phyloP scores from a whole-genome alignment of 2,113 vertebrate genomes.

The Acrocephalus kingi region DNA sequence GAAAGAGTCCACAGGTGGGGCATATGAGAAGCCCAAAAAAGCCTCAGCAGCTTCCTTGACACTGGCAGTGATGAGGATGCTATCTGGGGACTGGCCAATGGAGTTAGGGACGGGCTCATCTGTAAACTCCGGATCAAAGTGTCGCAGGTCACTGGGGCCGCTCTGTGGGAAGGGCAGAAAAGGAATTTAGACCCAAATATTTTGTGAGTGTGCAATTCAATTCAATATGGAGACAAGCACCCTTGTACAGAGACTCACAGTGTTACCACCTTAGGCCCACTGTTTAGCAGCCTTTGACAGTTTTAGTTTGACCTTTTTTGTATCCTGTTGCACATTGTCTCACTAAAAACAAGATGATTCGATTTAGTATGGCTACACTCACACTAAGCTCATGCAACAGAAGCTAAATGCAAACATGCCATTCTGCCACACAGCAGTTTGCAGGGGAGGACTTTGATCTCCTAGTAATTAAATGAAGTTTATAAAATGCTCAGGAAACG shows the following conservation, averaged over 20 bases:
- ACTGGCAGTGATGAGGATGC: conserved; percentile 89
- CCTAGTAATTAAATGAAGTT: background rate
- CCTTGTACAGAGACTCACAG: background rate
- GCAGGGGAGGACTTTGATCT: background rate
- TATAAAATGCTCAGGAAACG: background rate
- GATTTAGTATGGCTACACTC: background rate
- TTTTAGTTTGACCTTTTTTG: background rate
- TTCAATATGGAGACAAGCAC: background rate
- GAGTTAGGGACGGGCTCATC: conserved; percentile 96
- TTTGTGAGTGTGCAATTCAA: background rate
- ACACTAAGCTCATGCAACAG: background rate
- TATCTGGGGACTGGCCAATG: conserved; percentile 92
- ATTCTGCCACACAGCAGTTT: background rate
- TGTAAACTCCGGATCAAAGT: conserved; percentile 98
- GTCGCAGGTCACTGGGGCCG: conserved; percentile 91
- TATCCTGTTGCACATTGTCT: background rate
- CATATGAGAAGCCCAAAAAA: conserved; percentile 97
- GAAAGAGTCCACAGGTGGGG: conserved; percentile 94
- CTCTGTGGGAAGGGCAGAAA: conserved; percentile 74
- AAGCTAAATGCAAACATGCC: background rate
- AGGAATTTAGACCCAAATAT: background rate
- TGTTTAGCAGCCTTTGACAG: background rate
- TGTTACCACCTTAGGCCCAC: background rate
- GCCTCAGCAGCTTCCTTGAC: conserved; percentile 94
- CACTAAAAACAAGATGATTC: background rate